Percentiles rank a stretch among this genome's conserved stretches.
Conservation (phyloP, 2,113 vertebrate species). For the Pardalotus punctatus region DNA sequence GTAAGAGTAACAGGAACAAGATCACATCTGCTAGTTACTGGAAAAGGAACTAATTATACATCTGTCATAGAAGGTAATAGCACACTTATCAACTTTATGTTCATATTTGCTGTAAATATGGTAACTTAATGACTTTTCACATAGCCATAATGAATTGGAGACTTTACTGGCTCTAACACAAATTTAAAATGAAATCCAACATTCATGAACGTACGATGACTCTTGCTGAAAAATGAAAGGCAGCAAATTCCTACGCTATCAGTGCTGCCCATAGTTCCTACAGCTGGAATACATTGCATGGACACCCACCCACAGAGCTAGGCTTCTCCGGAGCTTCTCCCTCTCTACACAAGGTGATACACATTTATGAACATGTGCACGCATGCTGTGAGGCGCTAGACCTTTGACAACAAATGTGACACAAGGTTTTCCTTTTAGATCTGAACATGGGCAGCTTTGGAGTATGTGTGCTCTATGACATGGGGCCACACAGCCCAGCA, state of each 20-base stretch:
- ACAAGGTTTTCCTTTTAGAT: background rate
- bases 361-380: fast-evolving
- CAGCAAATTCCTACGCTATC: background rate
- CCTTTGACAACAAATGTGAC: background rate
- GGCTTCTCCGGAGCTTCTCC: background rate
- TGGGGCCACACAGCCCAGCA: background rate
- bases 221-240: background rate
- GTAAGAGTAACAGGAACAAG: background rate
- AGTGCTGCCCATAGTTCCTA: background rate
- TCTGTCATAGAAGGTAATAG: background rate
- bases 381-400: background rate
- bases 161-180: background rate
- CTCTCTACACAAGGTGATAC: background rate
- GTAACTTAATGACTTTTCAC: background rate
- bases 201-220: background rate
- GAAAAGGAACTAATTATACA: background rate
- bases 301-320: background rate
- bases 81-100: background rate
- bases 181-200: background rate
- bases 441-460: background rate
- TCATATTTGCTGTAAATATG: background rate
- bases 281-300: fast-evolving
- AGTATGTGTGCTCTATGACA: background rate
- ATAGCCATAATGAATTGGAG: background rate
- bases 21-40: background rate